Percentiles rank a stretch among this genome's conserved stretches.
These are phyloP conservation scores for Orthonychiurus folsomi DNA, from an alignment of 2,888 invertebrate species.

Conservation along the genomic window DNA sequence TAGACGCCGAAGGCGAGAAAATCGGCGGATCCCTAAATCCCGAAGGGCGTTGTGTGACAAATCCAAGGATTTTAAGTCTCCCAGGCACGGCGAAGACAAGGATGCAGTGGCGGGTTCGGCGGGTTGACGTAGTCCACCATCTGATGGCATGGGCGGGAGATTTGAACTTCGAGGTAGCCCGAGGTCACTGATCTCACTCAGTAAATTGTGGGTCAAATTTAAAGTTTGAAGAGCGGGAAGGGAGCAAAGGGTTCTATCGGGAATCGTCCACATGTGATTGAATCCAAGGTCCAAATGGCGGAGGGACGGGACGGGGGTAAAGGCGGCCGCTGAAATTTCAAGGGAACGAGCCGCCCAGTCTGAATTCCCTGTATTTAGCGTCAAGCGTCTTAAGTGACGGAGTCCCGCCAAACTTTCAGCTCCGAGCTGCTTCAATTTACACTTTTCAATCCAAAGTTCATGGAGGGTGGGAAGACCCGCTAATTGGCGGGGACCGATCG, in stretches of 20 bases:
- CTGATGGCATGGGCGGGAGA: background rate
- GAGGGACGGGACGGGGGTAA: constrained; percentile 67
- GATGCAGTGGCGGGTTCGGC: constrained; percentile 1
- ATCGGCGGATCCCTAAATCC: constrained; percentile 59
- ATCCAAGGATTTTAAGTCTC: constrained; percentile 50
- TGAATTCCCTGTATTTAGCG: constrained; percentile 64
- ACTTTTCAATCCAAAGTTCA: constrained; percentile 62
- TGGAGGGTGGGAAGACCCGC: constrained; percentile 45
- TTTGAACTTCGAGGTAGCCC: constrained; percentile 52
- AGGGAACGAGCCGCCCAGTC: constrained; percentile 72
- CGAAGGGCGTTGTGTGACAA: constrained; percentile 65
- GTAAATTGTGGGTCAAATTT: constrained; percentile 65
- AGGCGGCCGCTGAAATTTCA: constrained; percentile 63
- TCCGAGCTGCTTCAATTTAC: constrained; percentile 66
- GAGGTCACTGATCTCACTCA: constrained; percentile 66
- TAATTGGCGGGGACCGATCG: constrained; percentile 34
- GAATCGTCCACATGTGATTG: constrained; percentile 72
- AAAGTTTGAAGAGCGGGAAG: constrained; percentile 56
- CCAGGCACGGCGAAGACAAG: constrained; percentile 32
- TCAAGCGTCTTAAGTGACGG: constrained; percentile 57
- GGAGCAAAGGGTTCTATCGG: constrained; percentile 62
- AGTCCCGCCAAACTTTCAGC: constrained; percentile 60
- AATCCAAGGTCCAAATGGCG: constrained; percentile 69
- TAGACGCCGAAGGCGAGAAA: constrained; percentile 61
- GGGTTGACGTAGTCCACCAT: background rate